These are phyloP conservation scores for Diadegma fenestrale DNA, from an alignment of 2,888 invertebrate species.

Conservation along the genomic window DNA sequence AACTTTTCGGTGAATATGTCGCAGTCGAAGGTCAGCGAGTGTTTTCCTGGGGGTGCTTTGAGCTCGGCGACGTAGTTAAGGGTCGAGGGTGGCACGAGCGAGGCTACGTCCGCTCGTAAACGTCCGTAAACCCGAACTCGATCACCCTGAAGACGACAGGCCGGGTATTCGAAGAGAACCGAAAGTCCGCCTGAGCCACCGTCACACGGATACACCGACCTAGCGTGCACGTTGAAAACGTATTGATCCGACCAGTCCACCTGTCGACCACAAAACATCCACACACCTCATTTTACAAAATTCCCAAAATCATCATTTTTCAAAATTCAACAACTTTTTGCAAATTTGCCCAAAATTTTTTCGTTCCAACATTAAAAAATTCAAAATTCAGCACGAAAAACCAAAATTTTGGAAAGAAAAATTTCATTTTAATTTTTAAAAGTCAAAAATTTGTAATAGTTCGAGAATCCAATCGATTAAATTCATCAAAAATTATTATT, in stretches of 20 bases:
- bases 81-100: constrained; percentile 88
- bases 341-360: too few relatives aligned
- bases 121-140: constrained; percentile 93
- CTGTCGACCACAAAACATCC: constrained; percentile 83
- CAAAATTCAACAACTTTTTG: too few relatives aligned
- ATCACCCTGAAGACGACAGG: constrained; percentile 92
- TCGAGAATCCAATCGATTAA: too few relatives aligned
- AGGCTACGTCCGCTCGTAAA: constrained; percentile 89
- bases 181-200: constrained; percentile 89
- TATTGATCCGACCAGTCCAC: constrained; percentile 95
- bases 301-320: too few relatives aligned
- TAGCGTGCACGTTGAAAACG: constrained; percentile 93
- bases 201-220: constrained; percentile 94
- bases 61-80: constrained; percentile 89
- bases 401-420: too few relatives aligned
- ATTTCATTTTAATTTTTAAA: too few relatives aligned
- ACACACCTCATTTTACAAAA: too few relatives aligned
- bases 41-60: constrained; percentile 89
- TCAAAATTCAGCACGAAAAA: too few relatives aligned
- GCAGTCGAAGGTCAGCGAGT: constrained; percentile 92
- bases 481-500: too few relatives aligned
- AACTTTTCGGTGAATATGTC: constrained; percentile 93
- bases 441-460: too few relatives aligned
- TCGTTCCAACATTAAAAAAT: too few relatives aligned
- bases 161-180: constrained; percentile 93